Percentiles rank a stretch among this genome's conserved stretches.
Evolutionary conservation across 2,113 vertebrate species (phyloP).

Genomic region (Anas platyrhynchos): DNA sequence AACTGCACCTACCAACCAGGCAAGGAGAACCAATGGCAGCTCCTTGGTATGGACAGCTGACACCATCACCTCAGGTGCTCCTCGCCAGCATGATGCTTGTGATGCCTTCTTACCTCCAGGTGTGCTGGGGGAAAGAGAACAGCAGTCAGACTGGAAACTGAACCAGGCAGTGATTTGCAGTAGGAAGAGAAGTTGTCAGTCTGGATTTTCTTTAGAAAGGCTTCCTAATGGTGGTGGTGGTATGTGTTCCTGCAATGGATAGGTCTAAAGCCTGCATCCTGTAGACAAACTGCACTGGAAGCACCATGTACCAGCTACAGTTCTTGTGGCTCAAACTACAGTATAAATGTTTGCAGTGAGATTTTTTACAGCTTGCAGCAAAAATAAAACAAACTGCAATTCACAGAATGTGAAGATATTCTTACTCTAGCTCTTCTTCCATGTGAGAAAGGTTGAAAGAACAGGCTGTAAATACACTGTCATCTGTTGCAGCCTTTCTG

Average conservation of each 20-base stretch:
- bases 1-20: background rate
- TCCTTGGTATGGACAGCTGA: background rate
- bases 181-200: background rate
- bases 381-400: background rate
- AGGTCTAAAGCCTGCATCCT: background rate
- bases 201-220: constrained; percentile 5
- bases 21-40: background rate
- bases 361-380: constrained; percentile 12
- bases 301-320: background rate
- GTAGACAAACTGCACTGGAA: background rate
- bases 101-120: background rate
- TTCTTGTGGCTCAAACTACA: background rate
- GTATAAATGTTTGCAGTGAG: background rate
- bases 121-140: background rate
- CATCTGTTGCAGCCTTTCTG: background rate
- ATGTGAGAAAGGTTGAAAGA: background rate
- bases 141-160: background rate
- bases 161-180: background rate
- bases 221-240: background rate
- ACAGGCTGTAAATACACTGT: background rate
- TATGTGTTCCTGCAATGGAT: background rate
- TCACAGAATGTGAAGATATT: background rate
- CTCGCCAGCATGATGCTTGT: background rate
- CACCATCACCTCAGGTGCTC: background rate
- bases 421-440: background rate